Base-by-base conservation (phyloP, 2,888 invertebrate genomes). In the Polyommatus icarus region DNA sequence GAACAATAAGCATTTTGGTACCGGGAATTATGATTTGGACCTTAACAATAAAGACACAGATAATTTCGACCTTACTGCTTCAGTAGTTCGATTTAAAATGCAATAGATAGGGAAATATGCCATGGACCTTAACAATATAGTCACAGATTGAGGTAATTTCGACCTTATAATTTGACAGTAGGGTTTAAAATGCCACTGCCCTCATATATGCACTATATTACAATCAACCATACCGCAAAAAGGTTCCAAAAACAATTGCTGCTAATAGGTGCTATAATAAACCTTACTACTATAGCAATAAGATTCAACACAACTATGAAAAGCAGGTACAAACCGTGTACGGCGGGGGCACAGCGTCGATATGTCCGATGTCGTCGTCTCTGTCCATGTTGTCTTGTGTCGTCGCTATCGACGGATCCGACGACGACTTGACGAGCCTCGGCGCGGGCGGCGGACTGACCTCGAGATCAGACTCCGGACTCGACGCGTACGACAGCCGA, bases 401-500 rank as follows among this genome's bases (percentile, higher is more conserved):
- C 81, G 98, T 98, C 78, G 97, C 97, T 86, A 99, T 97, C 87
- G 98, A 98, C 76, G 98, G 99, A 94, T 99, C 99, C 76, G 98
- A 98, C 80, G 98, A 98, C 71, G 98, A 97, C 90, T 98, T 97
- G 89, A 94, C 96, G 91, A 95, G 94, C 91, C 95, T 95, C 87
- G 95, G 96, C 87, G 97, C 96, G 86, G 99, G 99, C 88, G 97
- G 97, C 89, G 99, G 99, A 84, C 94, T 93, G 77, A 93, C 92
- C 88, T 94, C 94, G 91, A 98, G 95, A 94, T 99, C 99, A 89
- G 98, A 98, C 94, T 99, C 99, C 82, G 98, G 98, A 89, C 98
- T 98, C 88, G 98, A 98, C 83, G 98, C 98, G 93, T 98, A 99
- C 88, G 99, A 99, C 84, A 99, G 95, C 89, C 98, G 97, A 90